Conservation (phyloP, 1,140 invertebrate genomes). For the Chionoecetes opilio region DNA sequence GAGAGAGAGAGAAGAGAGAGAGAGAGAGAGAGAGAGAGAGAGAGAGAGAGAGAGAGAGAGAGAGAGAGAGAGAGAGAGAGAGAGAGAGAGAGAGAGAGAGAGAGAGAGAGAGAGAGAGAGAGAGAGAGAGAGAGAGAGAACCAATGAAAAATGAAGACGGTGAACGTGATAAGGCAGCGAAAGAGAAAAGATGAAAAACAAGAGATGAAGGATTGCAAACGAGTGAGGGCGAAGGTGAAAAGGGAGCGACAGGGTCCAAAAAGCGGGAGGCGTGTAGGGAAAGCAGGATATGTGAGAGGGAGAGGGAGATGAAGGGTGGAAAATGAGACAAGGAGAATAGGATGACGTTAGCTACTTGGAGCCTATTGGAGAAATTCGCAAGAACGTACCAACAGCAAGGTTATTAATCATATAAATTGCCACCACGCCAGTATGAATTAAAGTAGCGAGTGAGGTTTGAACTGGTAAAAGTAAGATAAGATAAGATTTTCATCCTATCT, state of each 20-base stretch:
- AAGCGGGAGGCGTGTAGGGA: too few relatives aligned
- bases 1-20: conserved; percentile 1
- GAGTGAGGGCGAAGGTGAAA: not conserved
- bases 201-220: not conserved
- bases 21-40: conserved; percentile 49
- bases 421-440: too few relatives aligned
- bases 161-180: not conserved
- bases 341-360: too few relatives aligned
- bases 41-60: conserved; percentile 64
- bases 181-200: not conserved
- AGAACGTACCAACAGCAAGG: too few relatives aligned
- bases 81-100: conserved; percentile 58
- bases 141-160: not conserved
- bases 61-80: conserved; percentile 32
- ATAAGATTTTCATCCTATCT: too few relatives aligned
- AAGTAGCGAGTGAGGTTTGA: too few relatives aligned
- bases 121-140: conserved; percentile 59
- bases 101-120: conserved; percentile 54
- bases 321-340: too few relatives aligned
- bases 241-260: not conserved
- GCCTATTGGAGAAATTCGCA: too few relatives aligned
- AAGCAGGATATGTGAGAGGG: too few relatives aligned
- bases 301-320: too few relatives aligned
- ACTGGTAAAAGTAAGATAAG: too few relatives aligned
- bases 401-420: too few relatives aligned